Evolutionary conservation across 2,113 vertebrate genomes (phyloP).

Genomic region (Bubo bubo): DNA sequence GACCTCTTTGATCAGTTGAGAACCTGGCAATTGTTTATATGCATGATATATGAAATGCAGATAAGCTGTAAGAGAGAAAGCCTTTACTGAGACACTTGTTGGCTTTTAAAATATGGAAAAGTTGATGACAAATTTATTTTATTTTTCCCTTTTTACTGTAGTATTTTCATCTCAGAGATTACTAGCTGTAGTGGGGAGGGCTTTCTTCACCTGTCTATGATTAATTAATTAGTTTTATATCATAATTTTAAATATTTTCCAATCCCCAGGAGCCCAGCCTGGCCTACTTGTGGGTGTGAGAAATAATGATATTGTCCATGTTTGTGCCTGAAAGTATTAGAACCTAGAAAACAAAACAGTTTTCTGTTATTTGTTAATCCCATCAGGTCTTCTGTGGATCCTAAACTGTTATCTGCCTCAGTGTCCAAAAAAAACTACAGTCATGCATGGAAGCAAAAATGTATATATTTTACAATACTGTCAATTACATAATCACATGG

Average conservation of each 20-base stretch:
- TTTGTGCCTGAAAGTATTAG: not conserved
- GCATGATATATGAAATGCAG: not conserved
- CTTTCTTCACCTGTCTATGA: not conserved
- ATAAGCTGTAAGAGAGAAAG: not conserved
- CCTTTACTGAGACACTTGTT: not conserved
- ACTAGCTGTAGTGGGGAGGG: not conserved
- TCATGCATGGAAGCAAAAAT: not conserved
- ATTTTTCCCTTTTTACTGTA: not conserved
- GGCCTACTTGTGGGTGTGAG: not conserved
- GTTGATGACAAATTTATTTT: not conserved
- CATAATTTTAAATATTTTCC: not conserved
- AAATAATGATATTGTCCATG: not conserved
- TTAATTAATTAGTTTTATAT: not conserved
- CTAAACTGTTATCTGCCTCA: not conserved
- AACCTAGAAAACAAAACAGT: not conserved
- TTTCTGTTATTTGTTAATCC: not conserved
- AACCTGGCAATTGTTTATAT: not conserved
- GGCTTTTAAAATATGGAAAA: not conserved
- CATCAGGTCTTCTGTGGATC: not conserved
- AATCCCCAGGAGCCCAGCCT: not conserved
- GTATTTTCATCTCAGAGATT: not conserved
- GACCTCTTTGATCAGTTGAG: not conserved
- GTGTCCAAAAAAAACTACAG: not conserved
- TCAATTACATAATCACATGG: not conserved
- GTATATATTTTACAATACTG: not conserved